Percentiles rank a stretch among this genome's conserved stretches.
Evolutionary conservation across 1,140 invertebrate genomes (phyloP).

Genomic region (Babylonia areolata): DNA sequence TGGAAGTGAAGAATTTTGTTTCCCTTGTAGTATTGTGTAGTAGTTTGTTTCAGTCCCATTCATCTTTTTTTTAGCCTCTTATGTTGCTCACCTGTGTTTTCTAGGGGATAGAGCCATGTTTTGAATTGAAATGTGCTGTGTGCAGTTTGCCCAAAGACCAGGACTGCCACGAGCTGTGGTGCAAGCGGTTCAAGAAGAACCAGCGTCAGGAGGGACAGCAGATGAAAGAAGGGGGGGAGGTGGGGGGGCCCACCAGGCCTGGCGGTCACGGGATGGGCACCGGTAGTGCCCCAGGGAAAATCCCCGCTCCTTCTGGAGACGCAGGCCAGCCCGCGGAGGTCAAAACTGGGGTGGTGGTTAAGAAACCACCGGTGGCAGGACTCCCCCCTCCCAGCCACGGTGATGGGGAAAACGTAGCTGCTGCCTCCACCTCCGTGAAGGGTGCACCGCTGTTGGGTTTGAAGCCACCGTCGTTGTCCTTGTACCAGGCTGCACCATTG

Average conservation of each 20-base stretch:
- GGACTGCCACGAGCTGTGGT: slow-evolving; percentile 99
- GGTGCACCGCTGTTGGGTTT: neutral
- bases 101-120: too few species aligned
- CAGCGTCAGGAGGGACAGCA: slow-evolving; percentile 64
- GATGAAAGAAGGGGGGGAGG: slow-evolving; percentile 48
- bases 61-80: too few species aligned
- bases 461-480: neutral
- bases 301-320: neutral
- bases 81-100: too few species aligned
- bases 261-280: neutral
- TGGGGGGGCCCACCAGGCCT: too few species aligned
- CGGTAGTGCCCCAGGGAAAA: neutral
- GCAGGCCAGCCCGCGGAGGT: neutral
- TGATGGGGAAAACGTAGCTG: too few species aligned
- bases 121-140: slow-evolving; percentile 48
- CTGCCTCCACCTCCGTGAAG: neutral
- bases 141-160: slow-evolving; percentile 96
- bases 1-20: too few species aligned
- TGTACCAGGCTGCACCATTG: neutral
- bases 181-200: slow-evolving; percentile 81
- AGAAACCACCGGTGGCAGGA: neutral
- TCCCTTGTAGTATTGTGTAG: too few species aligned
- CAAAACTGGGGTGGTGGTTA: slow-evolving; percentile 3
- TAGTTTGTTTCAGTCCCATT: too few species aligned
- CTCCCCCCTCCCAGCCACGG: too few species aligned